Base-by-base conservation (phyloP, 92 coral and sea anemone genomes). In the Palythoa grandiflora region DNA sequence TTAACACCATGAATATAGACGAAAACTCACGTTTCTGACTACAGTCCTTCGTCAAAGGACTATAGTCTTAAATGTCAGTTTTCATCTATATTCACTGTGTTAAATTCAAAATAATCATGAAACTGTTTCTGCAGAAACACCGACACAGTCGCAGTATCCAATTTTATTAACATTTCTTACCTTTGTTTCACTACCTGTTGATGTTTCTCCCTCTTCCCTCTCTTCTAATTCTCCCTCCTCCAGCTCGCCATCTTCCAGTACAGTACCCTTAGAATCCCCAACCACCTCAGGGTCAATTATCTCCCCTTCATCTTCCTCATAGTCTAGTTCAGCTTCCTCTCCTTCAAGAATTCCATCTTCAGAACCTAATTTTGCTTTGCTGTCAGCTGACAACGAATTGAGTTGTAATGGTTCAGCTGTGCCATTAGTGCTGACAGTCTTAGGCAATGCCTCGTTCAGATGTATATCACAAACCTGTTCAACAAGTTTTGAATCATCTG, bases 181-280 rank as follows among this genome's bases (percentile, higher is more conserved):
- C 85, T 80, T 80, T 44, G 38, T 37, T 47, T 80, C 85, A 40
- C 85, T 80, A 4, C 47, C 85, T 37, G 85, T 39, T 73, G 61
- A 63, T 60, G 39, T 80, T 68, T 80, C 85, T 40, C 73, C 85
- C 35, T 80, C 85, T 15, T 80, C 85, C 38, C 73, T 51, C 5
- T 80, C 85, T 17, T 80, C 85, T 36, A 80, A 66, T 13, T 80
- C 85, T 63, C 85, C 85, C 38, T 80, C 85, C 57, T 80, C 85
- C 38, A 80, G 19, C 68, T 80, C 85, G 2, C 85, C 59, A 28
- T 80, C 85, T 47, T 80, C 85, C 12, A 11, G 73, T 61, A 47
- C 38, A 3, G 14, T 20, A 10, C 74, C 72, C 54, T 80, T 80
- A 6, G 73, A 55, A 63, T 63, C 74, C n/a, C 73, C 73, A 10